Percentiles rank a stretch among this genome's conserved stretches.
Conservation (phyloP, 2,888 invertebrate genomes). For the Hemaris fuciformis region DNA sequence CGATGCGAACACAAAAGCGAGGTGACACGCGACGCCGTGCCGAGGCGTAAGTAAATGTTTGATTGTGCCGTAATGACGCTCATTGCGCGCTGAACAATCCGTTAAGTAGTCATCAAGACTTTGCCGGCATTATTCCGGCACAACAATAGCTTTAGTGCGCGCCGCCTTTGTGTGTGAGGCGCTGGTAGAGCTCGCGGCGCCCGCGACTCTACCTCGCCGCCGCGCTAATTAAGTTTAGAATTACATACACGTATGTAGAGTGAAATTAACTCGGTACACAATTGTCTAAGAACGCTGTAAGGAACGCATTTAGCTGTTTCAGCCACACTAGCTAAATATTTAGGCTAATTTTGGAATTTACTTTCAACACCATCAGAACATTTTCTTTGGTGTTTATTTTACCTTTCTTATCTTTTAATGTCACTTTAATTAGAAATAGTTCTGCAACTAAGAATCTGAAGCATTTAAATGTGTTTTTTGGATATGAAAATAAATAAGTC, state of each 20-base stretch:
- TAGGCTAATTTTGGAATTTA: no score
- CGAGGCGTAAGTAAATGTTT: slow-evolving; percentile 2
- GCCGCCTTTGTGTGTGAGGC: neutral
- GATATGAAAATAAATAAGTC: no score
- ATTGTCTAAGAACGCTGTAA: neutral
- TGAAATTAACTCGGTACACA: neutral
- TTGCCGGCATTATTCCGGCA: neutral
- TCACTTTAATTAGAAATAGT: no score
- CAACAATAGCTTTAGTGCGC: neutral
- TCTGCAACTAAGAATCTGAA: no score
- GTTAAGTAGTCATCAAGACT: slow-evolving; percentile 9
- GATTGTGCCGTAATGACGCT: neutral
- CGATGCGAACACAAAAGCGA: neutral
- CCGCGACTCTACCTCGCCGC: neutral
- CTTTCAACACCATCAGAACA: no score
- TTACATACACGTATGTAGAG: neutral
- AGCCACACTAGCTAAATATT: neutral
- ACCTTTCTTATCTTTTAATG: no score
- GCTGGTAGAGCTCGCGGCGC: neutral
- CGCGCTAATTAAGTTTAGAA: neutral
- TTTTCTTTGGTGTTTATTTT: no score
- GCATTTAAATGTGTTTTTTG: no score
- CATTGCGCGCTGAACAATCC: slow-evolving; percentile 1
- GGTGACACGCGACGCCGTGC: neutral
- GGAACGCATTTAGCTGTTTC: neutral